Evolutionary conservation across 1,140 invertebrate genomes (phyloP).

Genomic region (Drosophila virilis): DNA sequence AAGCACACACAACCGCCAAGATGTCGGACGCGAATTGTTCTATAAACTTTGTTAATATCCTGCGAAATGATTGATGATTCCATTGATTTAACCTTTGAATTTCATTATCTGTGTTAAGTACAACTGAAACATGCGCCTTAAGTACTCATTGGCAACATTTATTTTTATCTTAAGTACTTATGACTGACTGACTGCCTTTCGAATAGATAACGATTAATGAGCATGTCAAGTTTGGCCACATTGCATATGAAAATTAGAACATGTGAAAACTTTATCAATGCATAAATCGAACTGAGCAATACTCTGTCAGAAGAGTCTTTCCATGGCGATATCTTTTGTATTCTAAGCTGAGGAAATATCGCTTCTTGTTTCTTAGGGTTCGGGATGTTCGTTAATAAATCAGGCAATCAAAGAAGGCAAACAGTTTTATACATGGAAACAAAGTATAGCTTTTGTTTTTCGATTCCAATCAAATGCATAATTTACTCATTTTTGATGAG

Average conservation of each 20-base stretch:
- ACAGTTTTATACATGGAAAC: too few species aligned
- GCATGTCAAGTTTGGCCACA: background rate
- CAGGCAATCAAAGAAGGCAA: too few species aligned
- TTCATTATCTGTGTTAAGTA: conserved; percentile 8
- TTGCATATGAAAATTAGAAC: background rate
- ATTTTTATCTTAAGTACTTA: conserved; percentile 2
- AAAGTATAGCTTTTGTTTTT: too few species aligned
- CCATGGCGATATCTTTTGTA: too few species aligned
- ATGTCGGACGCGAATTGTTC: background rate
- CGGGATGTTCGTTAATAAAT: too few species aligned
- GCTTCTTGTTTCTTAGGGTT: too few species aligned
- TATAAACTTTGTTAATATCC: conserved; percentile 29
- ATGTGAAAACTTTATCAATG: too few species aligned
- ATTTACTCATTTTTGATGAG: too few species aligned
- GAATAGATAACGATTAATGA: background rate
- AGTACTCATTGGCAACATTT: background rate
- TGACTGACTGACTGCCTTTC: background rate
- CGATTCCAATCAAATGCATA: too few species aligned
- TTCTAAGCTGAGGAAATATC: too few species aligned
- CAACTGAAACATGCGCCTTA: conserved; percentile 16
- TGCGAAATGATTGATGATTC: conserved; percentile 42
- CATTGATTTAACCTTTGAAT: conserved; percentile 12
- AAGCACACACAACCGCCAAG: background rate
- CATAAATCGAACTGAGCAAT: too few species aligned
- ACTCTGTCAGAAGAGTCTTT: too few species aligned